These are phyloP conservation scores for Triops longicaudatus DNA, from an alignment of 1,140 invertebrate genomes.

Conservation along the genomic window DNA sequence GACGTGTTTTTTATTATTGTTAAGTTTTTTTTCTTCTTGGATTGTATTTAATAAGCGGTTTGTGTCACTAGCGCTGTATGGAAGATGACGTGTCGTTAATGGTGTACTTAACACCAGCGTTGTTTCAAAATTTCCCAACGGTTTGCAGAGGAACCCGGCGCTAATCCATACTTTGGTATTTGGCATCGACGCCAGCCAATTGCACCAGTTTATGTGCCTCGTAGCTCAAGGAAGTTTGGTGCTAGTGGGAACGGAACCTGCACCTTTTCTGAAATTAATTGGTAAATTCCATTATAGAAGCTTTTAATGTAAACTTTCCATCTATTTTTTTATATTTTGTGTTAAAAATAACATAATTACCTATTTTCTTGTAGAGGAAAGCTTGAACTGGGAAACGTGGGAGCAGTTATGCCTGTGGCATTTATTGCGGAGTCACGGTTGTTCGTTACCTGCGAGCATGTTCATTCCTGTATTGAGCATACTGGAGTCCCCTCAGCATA, in stretches of 20 bases:
- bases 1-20: no score
- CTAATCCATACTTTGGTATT: conserved; percentile 78
- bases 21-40: background rate
- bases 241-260: conserved; percentile 45
- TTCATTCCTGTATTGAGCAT: conserved; percentile 82
- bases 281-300: conserved; percentile 38
- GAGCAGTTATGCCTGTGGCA: conserved; percentile 97
- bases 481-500: conserved; percentile 74
- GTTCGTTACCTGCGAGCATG: conserved; percentile 63
- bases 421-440: conserved; percentile 82
- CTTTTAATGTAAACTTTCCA: no score
- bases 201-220: conserved; percentile 80
- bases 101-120: conserved; percentile 80
- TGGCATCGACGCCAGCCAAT: conserved; percentile 74
- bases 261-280: conserved; percentile 41
- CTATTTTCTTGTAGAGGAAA: conserved; percentile 52
- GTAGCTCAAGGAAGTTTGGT: conserved; percentile 73
- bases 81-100: conserved; percentile 77
- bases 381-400: conserved; percentile 88
- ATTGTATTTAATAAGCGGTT: background rate
- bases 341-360: background rate
- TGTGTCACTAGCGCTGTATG: conserved; percentile 57
- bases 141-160: conserved; percentile 75
- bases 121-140: conserved; percentile 82
- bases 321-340: background rate